These are phyloP conservation scores for Balanococcus diminutus DNA, from an alignment of 2,888 invertebrate species.

Conservation along the genomic window DNA sequence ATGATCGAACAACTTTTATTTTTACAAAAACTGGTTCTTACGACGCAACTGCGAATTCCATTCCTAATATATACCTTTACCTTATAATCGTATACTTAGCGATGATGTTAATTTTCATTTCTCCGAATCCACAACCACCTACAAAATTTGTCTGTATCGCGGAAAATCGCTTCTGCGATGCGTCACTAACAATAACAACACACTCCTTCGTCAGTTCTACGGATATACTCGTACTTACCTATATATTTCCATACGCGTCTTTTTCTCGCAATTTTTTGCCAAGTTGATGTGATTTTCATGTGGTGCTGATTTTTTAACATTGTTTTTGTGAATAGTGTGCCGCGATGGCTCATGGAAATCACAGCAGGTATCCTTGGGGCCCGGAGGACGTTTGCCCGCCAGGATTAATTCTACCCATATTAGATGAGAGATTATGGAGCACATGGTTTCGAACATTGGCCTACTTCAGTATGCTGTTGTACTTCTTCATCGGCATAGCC, in stretches of 20 bases:
- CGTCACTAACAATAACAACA: no score
- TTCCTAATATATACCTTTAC: background rate
- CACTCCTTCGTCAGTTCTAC: no score
- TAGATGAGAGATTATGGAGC: slow-evolving; percentile 73
- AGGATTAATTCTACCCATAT: slow-evolving; percentile 83
- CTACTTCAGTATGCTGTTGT: slow-evolving; percentile 87
- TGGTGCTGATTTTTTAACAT: background rate
- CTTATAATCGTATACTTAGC: background rate
- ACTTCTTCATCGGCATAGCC: slow-evolving; percentile 97
- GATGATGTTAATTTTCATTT: background rate
- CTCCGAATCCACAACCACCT: background rate
- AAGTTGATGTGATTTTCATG: no score
- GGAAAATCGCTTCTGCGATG: no score
- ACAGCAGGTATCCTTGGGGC: slow-evolving; percentile 57
- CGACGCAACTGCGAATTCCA: no score
- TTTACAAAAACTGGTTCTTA: no score
- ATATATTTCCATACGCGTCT: no score
- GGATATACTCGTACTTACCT: no score
- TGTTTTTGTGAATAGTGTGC: background rate
- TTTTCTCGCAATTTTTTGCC: no score
- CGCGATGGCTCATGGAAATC: background rate
- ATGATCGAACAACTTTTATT: no score
- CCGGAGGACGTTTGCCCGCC: slow-evolving; percentile 69
- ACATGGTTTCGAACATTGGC: slow-evolving; percentile 82
- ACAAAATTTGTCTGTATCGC: no score